Base-by-base conservation (phyloP, 2,888 invertebrate species). In the Odontocerum albicorne region DNA sequence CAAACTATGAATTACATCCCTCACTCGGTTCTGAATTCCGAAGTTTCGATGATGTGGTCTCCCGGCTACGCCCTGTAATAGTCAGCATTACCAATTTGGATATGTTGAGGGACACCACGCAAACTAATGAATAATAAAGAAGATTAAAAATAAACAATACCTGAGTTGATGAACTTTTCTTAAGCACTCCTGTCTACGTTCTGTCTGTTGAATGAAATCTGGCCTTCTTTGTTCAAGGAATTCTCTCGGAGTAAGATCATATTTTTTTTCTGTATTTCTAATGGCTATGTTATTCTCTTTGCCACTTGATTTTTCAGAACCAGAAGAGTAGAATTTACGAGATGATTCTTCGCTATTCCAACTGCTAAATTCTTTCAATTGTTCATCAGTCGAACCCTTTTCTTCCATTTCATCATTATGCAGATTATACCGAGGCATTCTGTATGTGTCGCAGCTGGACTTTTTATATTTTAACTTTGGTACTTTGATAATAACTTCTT, bases 221-320 rank as follows among this genome's bases (percentile, higher is more conserved):
- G 91, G 91, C 22, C 85, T 81, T 63, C 88, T 87, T 59, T 70
- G 77, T 62, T 80, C 77, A 64, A 92, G 79, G 66, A 87, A 86
- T 54, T 90, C 88, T 78, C 88, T 74, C 19, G 86, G 77, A 4
- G 80, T 74, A 4, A 74, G 51, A 63, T 52, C 43, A 49, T 71
- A 45, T 64, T 70, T 3, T 19, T 54, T 46, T 6, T 65, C 45
- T n/a, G 55, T 59, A 39, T 57, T 59, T 6, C 42, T 44, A 56
- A 60, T 61, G 27, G 67, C 64, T 17, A 73, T 70, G 22, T 75
- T 73, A 49, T 70, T 68, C 6, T 67, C 31, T 63, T 70, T 68
- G n/a, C n/a, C n/a, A 8, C 66, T 31, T 63, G 63, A 13, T 44
- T 57, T 17, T 64, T 67, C 1, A 55, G 61, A 6, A 66, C 62